Base-by-base conservation (phyloP, 1,140 invertebrate species). In the Drosophila setifemur region DNA sequence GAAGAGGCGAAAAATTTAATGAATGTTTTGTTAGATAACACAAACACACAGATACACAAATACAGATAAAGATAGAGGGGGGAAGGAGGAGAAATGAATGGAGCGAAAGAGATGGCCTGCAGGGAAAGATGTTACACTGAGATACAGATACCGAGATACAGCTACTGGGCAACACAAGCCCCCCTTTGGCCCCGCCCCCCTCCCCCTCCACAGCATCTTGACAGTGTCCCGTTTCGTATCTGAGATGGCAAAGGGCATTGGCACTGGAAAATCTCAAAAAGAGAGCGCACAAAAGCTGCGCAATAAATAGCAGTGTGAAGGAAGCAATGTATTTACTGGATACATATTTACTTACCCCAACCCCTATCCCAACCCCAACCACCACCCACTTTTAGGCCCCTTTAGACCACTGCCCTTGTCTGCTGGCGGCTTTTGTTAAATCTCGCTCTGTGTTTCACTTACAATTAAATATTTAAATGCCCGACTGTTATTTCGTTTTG, bases 241-340 rank as follows among this genome's bases (percentile, higher is more conserved):
- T 88, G 25, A 88, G 83, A 88, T 88, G 74, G 78, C 72, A 88
- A 88, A 88, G 83, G 83, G 83, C 83, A 88, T 88, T 88, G 83
- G 77, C 83, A 87, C 52, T 47, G 63, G 42, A 37, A n/a, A 64
- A 23, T 35, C 64, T 88, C 61, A 66, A 35, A 44, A 48, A 19
- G 55, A 57, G 64, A 64, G 79, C 73, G 74, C 78, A 83, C 74
- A 82, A 85, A 82, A 78, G 78, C 78, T 82, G 79, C 85, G 85
- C 78, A 75, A 75, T 88, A 75, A 75, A 78, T 85, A 85, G 75
- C 66, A 66, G 55, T 73, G 53, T 64, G 57, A 47, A 60, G 19
- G 19, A 14, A 18, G 45, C 23, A 29, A 55, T 68, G 37, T 71
- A 70, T 71, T 71, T 71, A 70, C 67, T 45, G 1, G 31, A 58